Evolutionary conservation across 2,888 invertebrate species (phyloP), one percentile per base, ranked within the genome.

Genomic region (Eubasilissa splendida): DNA sequence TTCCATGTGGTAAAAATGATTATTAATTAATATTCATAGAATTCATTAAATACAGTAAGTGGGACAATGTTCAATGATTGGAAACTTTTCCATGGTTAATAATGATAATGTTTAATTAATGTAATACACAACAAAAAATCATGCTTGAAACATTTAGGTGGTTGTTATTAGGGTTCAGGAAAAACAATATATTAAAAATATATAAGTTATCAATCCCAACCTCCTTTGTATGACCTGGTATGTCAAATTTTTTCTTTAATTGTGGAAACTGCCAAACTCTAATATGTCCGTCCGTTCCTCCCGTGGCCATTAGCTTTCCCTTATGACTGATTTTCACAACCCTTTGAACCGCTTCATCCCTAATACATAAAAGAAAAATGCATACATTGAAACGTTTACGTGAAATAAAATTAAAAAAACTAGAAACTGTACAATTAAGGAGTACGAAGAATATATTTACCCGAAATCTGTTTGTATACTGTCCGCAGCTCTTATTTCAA

Each of bases 191-290:
- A 22, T 22, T 22, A 22, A 42, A 42, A 42, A 42, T 42, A 42
- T 42, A 5, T 42, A 7, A 5, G 42, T 42, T 5, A 42, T 42
- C 63, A 66, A 54, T n/a, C 33, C n/a, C 66, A 53, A 90, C 95
- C 92, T 98, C 98, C 88, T 96, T 96, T 77, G 91, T 92, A 86
- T 98, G 98, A 56, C 94, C 96, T 83, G 93, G 90, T 10, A 97
- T 89, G 84, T 94, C 94, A 85, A 92, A 92, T 31, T 93, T 86
- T 84, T 93, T 92, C 76, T 93, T 91, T 89, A 97, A 91, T 85
- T 94, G 93, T 0, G 98, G 97, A 87, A 96, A 97, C 86, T 93
- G 92, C 98, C 98, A 99, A 10, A 98, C 88, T 78, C 97, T 91
- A 54, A 99, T 90, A 86, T 93, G 92, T 4, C 97, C 96, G 88